Conservation (phyloP, 2,113 vertebrate species). For the Garra rufa region DNA sequence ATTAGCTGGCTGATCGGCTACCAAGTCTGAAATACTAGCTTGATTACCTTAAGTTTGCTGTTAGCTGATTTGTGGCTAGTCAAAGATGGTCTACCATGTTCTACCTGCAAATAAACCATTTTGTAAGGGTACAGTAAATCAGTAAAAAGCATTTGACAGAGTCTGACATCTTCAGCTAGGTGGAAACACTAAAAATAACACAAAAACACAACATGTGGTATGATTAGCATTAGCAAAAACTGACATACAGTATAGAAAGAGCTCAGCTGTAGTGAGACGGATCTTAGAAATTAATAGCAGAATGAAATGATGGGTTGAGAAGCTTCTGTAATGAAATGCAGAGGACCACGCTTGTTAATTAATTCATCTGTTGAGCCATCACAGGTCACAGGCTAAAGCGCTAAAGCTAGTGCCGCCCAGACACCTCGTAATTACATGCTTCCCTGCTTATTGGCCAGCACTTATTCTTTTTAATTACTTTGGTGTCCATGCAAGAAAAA, state of each 20-base stretch:
- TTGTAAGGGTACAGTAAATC: not conserved
- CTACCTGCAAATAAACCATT: not conserved
- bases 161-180: not conserved
- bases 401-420: slow-evolving; percentile 39
- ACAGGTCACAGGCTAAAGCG: slow-evolving; percentile 43
- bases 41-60: too few relatives aligned
- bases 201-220: not conserved
- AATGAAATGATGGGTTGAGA: slow-evolving; percentile 2
- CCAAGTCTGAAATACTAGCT: too few relatives aligned
- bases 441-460: slow-evolving; percentile 17
- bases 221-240: not conserved
- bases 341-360: slow-evolving; percentile 38
- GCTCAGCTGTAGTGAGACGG: not conserved
- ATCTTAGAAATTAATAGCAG: not conserved
- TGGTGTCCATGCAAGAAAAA: slow-evolving; percentile 13
- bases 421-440: slow-evolving; percentile 48
- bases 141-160: not conserved
- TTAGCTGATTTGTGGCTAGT: too few relatives aligned
- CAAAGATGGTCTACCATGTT: not conserved
- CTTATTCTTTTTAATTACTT: slow-evolving; percentile 51
- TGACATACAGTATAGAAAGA: not conserved
- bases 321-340: slow-evolving; percentile 54
- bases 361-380: slow-evolving; percentile 41
- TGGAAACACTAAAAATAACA: not conserved
- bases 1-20: too few relatives aligned